A percentile compares a stretch with the other conserved stretches of the same genome.
phyloP scores from a whole-genome alignment of 2,888 invertebrate species.

The Anticlea derivata region DNA sequence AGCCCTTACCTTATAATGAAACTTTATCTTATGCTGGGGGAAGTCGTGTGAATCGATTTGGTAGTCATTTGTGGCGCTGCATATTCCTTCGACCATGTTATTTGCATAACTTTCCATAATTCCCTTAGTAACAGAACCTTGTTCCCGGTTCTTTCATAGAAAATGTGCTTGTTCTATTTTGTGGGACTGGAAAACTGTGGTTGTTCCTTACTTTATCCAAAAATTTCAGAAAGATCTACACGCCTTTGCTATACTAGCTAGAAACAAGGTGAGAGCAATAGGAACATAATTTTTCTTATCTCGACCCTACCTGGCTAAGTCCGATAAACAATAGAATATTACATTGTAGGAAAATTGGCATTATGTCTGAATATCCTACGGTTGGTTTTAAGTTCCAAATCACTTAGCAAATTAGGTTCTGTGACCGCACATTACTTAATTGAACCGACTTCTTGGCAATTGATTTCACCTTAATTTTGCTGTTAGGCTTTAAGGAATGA shows the following conservation, averaged over 20 bases:
- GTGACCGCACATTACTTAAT: slow-evolving; percentile 8
- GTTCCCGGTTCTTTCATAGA: neutral
- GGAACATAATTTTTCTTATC: too few species aligned
- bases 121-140: neutral
- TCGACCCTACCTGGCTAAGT: too few species aligned
- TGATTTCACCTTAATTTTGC: slow-evolving; percentile 16
- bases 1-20: slow-evolving; percentile 7
- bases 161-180: too few species aligned
- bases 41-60: slow-evolving; percentile 19
- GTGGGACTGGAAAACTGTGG: too few species aligned
- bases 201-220: too few species aligned
- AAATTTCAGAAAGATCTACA: too few species aligned
- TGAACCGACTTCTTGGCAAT: slow-evolving; percentile 6
- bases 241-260: too few species aligned
- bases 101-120: slow-evolving; percentile 7
- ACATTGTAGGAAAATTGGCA: too few species aligned
- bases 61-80: slow-evolving; percentile 13
- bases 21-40: slow-evolving; percentile 12
- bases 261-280: too few species aligned
- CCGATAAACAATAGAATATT: too few species aligned
- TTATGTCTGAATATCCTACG: neutral
- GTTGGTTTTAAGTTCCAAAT: neutral
- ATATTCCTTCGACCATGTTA: neutral
- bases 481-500: too few species aligned
- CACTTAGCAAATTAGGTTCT: slow-evolving; percentile 16